phyloP scores from a whole-genome alignment of 2,113 vertebrate genomes.

The Psophia crepitans region DNA sequence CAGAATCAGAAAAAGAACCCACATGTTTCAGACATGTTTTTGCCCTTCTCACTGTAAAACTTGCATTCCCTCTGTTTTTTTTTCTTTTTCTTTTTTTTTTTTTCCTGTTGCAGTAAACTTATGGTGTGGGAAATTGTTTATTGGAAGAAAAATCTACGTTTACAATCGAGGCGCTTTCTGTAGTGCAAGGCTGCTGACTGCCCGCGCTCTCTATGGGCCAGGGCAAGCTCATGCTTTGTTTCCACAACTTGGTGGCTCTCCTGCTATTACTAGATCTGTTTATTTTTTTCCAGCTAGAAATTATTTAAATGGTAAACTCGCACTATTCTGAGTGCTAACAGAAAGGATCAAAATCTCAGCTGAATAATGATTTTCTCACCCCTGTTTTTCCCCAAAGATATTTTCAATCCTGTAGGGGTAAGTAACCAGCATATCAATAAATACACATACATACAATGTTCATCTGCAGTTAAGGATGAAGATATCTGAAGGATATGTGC shows the following conservation, averaged over 20 bases:
- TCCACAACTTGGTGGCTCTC: not conserved
- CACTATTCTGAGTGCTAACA: fast-evolving
- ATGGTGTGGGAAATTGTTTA: not conserved
- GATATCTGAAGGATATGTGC: not conserved
- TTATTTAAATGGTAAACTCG: not conserved
- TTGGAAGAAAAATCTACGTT: not conserved
- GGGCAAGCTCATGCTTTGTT: not conserved
- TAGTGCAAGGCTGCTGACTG: fast-evolving
- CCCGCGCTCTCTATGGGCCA: not conserved
- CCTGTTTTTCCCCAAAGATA: not conserved
- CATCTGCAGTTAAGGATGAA: not conserved
- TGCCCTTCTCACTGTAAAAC: not conserved
- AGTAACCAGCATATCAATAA: not conserved
- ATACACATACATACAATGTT: fast-evolving
- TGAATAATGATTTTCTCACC: not conserved
- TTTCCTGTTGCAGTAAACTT: not conserved
- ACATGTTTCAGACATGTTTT: not conserved
- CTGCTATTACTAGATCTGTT: not conserved
- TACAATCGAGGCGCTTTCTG: fast-evolving
- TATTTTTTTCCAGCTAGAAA: not conserved
- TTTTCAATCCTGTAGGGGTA: not conserved
- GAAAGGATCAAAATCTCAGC: not conserved
- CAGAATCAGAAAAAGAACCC: not conserved
- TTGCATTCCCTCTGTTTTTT: not conserved
- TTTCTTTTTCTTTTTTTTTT: fast-evolving